Evolutionary conservation across 2,113 vertebrate genomes (phyloP).

Genomic region (Notarius quadriscutis): DNA sequence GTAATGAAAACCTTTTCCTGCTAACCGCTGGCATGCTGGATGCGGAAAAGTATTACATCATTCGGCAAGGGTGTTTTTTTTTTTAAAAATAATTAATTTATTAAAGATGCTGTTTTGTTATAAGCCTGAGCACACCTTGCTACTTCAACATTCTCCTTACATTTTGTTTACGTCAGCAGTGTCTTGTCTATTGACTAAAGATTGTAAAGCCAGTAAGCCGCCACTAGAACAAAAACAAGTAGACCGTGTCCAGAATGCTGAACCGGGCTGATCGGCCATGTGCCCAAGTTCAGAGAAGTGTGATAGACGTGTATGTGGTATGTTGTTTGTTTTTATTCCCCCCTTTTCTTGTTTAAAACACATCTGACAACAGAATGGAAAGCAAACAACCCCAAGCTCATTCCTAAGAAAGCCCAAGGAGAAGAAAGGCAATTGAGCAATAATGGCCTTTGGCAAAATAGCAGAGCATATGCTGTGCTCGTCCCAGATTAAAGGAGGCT

Average conservation of each 20-base stretch:
- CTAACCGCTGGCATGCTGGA: background rate
- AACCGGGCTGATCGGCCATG: background rate
- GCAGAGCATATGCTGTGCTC: conserved; percentile 55
- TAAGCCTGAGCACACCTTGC: background rate
- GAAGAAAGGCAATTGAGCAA: conserved; percentile 55
- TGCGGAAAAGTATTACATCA: background rate
- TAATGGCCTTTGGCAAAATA: conserved; percentile 60
- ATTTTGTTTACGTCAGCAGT: background rate
- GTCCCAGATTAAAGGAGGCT: conserved; percentile 51
- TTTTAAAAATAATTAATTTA: no score
- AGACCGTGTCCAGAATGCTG: background rate
- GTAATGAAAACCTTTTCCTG: background rate
- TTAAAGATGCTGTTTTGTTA: background rate
- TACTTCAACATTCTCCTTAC: background rate
- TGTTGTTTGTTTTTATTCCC: background rate
- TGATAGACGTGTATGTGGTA: background rate
- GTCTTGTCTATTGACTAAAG: background rate
- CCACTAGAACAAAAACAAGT: background rate
- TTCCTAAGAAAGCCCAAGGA: conserved; percentile 27
- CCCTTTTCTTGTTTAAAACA: background rate
- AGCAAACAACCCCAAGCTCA: background rate
- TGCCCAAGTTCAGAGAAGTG: conserved; percentile 12
- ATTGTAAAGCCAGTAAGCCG: background rate
- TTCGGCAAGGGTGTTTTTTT: background rate
- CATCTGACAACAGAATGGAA: background rate